Percentiles rank a stretch among this genome's conserved stretches.
Conservation (phyloP, 2,888 invertebrate genomes). For the Acanthosepion esculentum region DNA sequence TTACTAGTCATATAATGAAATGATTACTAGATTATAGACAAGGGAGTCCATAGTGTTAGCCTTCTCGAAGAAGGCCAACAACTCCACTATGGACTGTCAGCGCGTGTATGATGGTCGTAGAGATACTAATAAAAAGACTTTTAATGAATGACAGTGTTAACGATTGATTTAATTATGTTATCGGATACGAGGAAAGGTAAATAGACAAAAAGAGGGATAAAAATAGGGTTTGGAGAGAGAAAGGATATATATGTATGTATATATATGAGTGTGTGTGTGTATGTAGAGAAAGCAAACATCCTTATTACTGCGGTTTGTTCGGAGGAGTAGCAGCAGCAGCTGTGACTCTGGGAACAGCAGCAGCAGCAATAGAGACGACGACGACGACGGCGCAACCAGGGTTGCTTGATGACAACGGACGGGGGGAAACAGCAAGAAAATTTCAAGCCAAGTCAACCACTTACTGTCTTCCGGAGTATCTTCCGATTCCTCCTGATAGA, state of each 20-base stretch:
- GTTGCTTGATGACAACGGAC: no score
- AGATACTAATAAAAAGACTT: background rate
- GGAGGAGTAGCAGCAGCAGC: background rate
- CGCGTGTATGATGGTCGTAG: background rate
- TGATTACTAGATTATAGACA: no score
- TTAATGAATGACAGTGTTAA: conserved; percentile 17
- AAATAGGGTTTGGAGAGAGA: background rate
- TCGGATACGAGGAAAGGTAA: background rate
- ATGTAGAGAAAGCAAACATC: background rate
- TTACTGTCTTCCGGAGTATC: conserved; percentile 70
- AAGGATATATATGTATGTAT: background rate
- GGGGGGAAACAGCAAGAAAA: conserved; percentile 47
- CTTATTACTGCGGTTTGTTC: background rate
- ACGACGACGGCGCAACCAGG: background rate
- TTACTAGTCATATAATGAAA: no score
- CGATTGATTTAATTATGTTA: background rate
- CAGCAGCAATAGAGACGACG: background rate
- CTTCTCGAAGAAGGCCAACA: background rate
- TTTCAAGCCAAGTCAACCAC: conserved; percentile 55
- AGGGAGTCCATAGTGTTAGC: background rate
- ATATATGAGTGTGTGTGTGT: no score
- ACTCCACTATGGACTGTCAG: background rate
- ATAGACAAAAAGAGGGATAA: background rate
- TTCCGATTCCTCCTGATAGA: conserved; percentile 69
- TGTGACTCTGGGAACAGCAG: background rate